A percentile compares a stretch with the other conserved stretches of the same genome.
phyloP scores from a whole-genome alignment of 2,888 invertebrate genomes.

The Heliconius erato region DNA sequence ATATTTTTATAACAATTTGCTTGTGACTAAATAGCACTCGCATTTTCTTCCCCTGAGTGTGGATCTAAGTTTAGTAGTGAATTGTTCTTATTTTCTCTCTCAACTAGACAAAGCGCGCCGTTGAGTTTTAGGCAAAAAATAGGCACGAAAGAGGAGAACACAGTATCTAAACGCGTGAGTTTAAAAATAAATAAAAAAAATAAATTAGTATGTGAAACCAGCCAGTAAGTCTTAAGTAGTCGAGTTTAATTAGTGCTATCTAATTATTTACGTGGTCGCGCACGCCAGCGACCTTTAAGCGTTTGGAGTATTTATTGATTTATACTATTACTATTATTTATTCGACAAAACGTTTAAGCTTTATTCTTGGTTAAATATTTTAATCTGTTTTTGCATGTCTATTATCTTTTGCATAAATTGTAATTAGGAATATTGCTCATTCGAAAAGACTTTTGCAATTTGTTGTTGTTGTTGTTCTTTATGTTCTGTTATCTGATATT shows the following conservation, averaged over 20 bases:
- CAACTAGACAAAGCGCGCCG: no score
- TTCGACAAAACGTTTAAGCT: constrained; percentile 17
- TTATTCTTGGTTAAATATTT: background rate
- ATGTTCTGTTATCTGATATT: no score
- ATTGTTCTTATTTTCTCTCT: no score
- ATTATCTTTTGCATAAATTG: background rate
- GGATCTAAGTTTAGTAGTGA: no score
- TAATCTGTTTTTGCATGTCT: background rate
- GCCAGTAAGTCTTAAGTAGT: constrained; percentile 54
- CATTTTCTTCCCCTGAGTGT: no score
- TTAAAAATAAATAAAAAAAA: background rate
- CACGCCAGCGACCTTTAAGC: constrained; percentile 70
- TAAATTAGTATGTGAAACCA: constrained; percentile 50
- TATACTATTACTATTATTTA: constrained; percentile 53
- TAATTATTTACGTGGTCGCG: constrained; percentile 78
- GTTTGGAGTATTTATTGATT: constrained; percentile 62
- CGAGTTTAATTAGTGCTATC: constrained; percentile 79
- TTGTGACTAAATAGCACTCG: no score
- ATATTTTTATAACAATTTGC: no score
- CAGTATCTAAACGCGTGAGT: no score
- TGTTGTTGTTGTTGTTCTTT: no score
- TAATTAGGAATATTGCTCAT: background rate
- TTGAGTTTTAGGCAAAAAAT: no score
- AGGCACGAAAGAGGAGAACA: no score
- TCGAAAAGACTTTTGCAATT: background rate